These are phyloP conservation scores for Orthosia cruda DNA, from an alignment of 2,888 invertebrate species.

Conservation along the genomic window DNA sequence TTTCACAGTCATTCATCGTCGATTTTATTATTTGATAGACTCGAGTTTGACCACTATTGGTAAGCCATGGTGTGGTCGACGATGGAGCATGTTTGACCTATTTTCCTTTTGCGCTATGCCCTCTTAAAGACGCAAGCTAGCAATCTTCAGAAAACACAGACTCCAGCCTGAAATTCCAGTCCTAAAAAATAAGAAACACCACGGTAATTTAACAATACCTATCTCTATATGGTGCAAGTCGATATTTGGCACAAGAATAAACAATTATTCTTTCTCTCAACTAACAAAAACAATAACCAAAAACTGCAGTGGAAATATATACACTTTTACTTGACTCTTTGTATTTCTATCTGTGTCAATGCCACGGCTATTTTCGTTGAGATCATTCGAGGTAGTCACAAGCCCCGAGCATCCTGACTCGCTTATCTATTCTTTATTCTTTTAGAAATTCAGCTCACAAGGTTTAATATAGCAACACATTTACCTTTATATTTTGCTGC, in stretches of 20 bases:
- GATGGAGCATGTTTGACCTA: too few relatives aligned
- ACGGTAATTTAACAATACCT: not conserved
- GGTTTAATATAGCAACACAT: slow-evolving; percentile 1
- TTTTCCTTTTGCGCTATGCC: too few relatives aligned
- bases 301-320: not conserved
- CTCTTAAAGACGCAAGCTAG: too few relatives aligned
- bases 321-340: not conserved
- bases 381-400: slow-evolving; percentile 43
- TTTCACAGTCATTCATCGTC: not conserved
- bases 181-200: too few relatives aligned
- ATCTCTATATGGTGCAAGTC: not conserved
- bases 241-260: slow-evolving; percentile 1
- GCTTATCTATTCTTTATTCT: slow-evolving; percentile 46
- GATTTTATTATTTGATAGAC: too few relatives aligned
- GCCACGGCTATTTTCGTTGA: slow-evolving; percentile 51
- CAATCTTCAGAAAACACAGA: too few relatives aligned
- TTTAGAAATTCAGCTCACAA: slow-evolving; percentile 2
- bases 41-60: too few relatives aligned
- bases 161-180: too few relatives aligned
- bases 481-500: not conserved
- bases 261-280: too few relatives aligned
- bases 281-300: not conserved
- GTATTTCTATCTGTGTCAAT: slow-evolving; percentile 48
- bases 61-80: too few relatives aligned
- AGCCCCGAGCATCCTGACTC: slow-evolving; percentile 14